Conservation (phyloP, 1,140 invertebrate genomes). For the Sitophilus oryzae region DNA sequence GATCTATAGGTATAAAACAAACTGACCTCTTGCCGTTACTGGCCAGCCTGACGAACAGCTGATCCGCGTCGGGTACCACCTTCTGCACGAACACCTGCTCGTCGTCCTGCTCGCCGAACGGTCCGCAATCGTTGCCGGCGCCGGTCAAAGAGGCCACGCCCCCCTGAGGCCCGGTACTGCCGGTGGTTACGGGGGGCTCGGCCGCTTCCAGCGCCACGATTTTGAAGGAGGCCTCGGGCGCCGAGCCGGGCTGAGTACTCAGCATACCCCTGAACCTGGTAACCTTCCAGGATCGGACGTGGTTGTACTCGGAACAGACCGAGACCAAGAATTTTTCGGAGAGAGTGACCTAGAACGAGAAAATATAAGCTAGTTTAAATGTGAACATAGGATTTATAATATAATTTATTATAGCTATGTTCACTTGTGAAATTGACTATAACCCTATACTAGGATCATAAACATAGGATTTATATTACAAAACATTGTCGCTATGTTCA, state of each 20-base stretch:
- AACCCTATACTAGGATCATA: too few species aligned
- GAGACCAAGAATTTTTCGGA: conserved; percentile 96
- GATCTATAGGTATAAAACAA: not conserved
- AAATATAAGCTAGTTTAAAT: too few species aligned
- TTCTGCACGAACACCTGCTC: conserved; percentile 98
- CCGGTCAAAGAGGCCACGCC: conserved; percentile 7
- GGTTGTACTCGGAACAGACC: conserved; percentile 96
- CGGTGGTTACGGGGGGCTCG: conserved; percentile 61
- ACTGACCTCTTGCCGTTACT: conserved; percentile 85
- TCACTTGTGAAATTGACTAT: too few species aligned
- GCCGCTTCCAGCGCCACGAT: conserved; percentile 84
- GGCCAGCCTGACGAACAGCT: conserved; percentile 86
- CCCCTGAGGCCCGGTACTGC: not conserved
- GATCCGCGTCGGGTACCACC: conserved; percentile 93
- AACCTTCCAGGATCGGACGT: conserved; percentile 94
- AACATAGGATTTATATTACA: too few species aligned
- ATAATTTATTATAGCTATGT: too few species aligned
- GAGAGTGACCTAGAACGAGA: conserved; percentile 68
- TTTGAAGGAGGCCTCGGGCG: conserved; percentile 93
- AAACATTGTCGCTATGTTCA: too few species aligned
- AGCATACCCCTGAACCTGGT: conserved; percentile 95
- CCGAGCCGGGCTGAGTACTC: conserved; percentile 94
- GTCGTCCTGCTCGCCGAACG: conserved; percentile 95
- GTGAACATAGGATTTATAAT: too few species aligned
- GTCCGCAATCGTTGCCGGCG: conserved; percentile 75